Percentiles rank a stretch among this genome's conserved stretches.
phyloP scores from a whole-genome alignment of 2,113 vertebrate genomes.

The Probosciger aterrimus region DNA sequence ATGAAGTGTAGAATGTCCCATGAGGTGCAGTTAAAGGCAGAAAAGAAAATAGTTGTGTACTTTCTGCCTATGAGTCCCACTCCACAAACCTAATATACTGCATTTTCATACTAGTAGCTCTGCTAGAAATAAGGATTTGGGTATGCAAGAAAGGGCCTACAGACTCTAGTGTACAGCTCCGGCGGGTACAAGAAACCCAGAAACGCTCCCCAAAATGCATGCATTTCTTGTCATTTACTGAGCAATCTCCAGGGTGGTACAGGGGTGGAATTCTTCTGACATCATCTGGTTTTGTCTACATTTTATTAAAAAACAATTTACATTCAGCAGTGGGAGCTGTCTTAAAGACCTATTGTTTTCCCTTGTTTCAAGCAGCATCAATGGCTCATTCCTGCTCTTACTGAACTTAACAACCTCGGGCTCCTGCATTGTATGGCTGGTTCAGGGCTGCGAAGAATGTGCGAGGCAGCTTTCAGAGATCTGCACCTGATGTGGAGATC shows the following conservation, averaged over 20 bases:
- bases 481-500: background rate
- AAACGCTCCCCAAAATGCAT: background rate
- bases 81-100: background rate
- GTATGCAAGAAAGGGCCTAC: background rate
- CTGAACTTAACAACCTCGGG: slow-evolving; percentile 57
- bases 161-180: background rate
- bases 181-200: background rate
- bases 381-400: slow-evolving; percentile 61
- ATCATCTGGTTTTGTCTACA: slow-evolving; percentile 44
- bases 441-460: slow-evolving; percentile 30
- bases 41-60: background rate
- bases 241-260: slow-evolving; percentile 45
- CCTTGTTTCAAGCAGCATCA: slow-evolving; percentile 63
- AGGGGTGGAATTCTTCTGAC: slow-evolving; percentile 39
- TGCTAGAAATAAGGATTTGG: background rate
- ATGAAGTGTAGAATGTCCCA: background rate
- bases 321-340: slow-evolving; percentile 56
- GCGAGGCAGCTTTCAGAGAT: background rate
- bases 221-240: rapidly evolving
- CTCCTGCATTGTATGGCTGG: slow-evolving; percentile 11
- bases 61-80: background rate
- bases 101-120: background rate
- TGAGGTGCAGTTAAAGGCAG: background rate
- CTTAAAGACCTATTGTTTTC: slow-evolving; percentile 58
- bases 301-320: slow-evolving; percentile 65